phyloP scores from a whole-genome alignment of 2,797 vertebrate genomes.

The Trichosurus vulpecula region DNA sequence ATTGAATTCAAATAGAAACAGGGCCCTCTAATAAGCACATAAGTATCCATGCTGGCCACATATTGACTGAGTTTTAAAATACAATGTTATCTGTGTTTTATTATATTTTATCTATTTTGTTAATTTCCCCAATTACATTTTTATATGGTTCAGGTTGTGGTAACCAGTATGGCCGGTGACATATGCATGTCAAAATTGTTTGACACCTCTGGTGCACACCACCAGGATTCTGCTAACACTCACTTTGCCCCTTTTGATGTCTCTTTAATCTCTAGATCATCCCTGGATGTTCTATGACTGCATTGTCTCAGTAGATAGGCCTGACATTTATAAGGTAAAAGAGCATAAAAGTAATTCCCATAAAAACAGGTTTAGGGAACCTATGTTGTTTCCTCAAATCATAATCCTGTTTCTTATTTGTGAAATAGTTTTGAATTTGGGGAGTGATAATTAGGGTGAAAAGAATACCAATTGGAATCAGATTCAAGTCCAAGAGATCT shows the following conservation, averaged over 20 bases:
- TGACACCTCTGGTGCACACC: neutral
- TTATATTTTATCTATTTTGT: neutral
- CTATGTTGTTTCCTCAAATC: neutral
- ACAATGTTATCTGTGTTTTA: neutral
- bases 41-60: neutral
- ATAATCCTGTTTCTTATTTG: slow-evolving; percentile 1
- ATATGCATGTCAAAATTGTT: neutral
- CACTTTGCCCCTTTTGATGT: neutral
- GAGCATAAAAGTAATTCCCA: neutral
- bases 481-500: slow-evolving; percentile 10
- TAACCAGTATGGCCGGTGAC: neutral
- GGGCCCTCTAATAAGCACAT: neutral
- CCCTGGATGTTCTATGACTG: neutral
- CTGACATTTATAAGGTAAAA: slow-evolving; percentile 27
- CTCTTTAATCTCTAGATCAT: neutral
- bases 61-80: neutral
- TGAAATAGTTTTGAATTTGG: slow-evolving; percentile 12
- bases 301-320: neutral
- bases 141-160: neutral
- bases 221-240: neutral
- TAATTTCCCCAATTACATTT: neutral
- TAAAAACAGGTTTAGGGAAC: neutral
- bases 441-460: slow-evolving; percentile 3
- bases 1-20: neutral
- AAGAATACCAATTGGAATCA: slow-evolving; percentile 11